phyloP scores from a whole-genome alignment of 1,140 invertebrate genomes.

The Diorhabda elongata region DNA sequence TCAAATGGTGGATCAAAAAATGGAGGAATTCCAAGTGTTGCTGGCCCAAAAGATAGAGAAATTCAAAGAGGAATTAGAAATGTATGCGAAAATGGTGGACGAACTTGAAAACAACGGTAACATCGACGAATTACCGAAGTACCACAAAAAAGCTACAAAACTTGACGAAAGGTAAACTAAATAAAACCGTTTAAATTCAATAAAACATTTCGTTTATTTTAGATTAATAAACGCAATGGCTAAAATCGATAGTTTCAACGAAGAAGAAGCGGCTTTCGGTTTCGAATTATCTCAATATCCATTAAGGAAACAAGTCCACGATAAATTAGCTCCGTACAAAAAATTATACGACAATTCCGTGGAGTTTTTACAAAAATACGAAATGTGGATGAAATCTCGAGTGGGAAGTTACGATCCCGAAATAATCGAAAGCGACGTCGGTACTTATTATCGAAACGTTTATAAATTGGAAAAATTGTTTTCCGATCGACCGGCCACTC shows the following conservation, averaged over 20 bases:
- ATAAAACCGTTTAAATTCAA: constrained; percentile 1
- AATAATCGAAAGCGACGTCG: constrained; percentile 79
- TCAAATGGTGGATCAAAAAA: constrained; percentile 76
- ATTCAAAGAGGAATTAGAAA: constrained; percentile 76
- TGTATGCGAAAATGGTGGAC: constrained; percentile 76
- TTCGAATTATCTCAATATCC: constrained; percentile 90
- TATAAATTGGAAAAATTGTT: constrained; percentile 89
- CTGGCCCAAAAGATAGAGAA: constrained; percentile 63
- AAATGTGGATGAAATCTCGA: constrained; percentile 77
- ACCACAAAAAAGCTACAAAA: constrained; percentile 73
- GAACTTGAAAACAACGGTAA: constrained; percentile 87
- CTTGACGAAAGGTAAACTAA: constrained; percentile 63
- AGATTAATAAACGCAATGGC: constrained; percentile 65
- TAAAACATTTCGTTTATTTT: constrained; percentile 5
- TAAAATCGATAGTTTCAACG: constrained; percentile 86
- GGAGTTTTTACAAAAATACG: constrained; percentile 79
- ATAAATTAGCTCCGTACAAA: constrained; percentile 79
- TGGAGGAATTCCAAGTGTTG: constrained; percentile 78
- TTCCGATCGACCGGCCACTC: constrained; percentile 62
- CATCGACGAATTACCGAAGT: constrained; percentile 78
- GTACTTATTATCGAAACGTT: constrained; percentile 73
- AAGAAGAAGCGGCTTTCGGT: constrained; percentile 84
- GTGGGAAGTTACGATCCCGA: constrained; percentile 85
- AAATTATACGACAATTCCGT: constrained; percentile 83
- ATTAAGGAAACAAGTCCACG: constrained; percentile 67